Evolutionary conservation across 2,113 vertebrate genomes (phyloP).

Genomic region (Sisor rabdophorus): DNA sequence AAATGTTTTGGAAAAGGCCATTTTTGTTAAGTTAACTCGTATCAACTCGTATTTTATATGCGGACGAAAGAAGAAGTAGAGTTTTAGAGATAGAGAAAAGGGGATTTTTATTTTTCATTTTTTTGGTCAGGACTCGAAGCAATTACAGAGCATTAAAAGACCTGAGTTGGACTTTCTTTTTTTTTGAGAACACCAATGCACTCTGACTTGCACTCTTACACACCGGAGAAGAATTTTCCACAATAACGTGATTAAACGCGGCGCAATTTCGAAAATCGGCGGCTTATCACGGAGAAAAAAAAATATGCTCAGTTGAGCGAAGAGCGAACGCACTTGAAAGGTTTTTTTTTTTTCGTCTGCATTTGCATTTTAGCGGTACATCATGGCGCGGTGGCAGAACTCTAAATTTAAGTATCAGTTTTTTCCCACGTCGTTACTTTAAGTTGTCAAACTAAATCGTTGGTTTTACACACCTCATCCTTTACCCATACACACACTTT

Average conservation of each 20-base stretch:
- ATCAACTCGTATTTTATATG: neutral
- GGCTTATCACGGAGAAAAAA: neutral
- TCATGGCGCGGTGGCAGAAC: neutral
- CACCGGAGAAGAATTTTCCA: constrained; percentile 9
- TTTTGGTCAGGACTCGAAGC: neutral
- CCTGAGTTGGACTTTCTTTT: neutral
- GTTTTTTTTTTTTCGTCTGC: neutral
- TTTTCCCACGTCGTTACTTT: constrained; percentile 1
- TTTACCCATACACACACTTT: constrained; percentile 22
- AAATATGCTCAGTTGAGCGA: constrained; percentile 10
- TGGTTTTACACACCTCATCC: constrained; percentile 31
- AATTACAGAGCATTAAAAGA: neutral
- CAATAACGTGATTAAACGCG: neutral
- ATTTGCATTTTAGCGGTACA: neutral
- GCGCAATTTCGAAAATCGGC: neutral
- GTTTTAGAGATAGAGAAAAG: neutral
- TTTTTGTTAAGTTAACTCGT: constrained; percentile 8
- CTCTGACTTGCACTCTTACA: constrained; percentile 12
- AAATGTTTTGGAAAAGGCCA: neutral
- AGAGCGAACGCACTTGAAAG: neutral
- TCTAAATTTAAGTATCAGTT: neutral
- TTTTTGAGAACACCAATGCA: too few species aligned
- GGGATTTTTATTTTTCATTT: too few species aligned
- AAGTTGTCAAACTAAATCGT: neutral
- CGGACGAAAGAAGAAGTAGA: constrained; percentile 3